Conservation (phyloP, 2,888 invertebrate genomes). For the Amiota minor region DNA sequence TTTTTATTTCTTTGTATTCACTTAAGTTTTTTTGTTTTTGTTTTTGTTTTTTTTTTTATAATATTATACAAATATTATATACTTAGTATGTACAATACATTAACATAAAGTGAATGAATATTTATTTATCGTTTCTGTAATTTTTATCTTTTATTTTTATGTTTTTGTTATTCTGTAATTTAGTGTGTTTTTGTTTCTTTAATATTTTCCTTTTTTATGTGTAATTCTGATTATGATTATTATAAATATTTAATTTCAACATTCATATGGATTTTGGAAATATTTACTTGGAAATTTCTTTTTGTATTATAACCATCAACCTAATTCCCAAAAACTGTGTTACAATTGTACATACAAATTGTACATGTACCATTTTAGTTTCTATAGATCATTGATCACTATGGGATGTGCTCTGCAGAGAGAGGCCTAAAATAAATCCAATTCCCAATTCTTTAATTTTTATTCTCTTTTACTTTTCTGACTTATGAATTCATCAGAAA, state of each 20-base stretch:
- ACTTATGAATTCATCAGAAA: too few species aligned
- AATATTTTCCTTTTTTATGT: background rate
- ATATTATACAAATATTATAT: slow-evolving; percentile 48
- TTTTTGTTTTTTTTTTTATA: slow-evolving; percentile 48
- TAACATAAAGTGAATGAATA: slow-evolving; percentile 55
- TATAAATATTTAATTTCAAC: too few species aligned
- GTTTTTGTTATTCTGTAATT: background rate
- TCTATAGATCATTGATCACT: background rate
- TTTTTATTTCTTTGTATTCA: slow-evolving; percentile 30
- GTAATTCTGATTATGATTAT: too few species aligned
- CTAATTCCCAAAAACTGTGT: too few species aligned
- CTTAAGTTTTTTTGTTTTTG: slow-evolving; percentile 27
- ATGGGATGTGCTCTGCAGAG: too few species aligned
- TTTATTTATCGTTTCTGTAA: slow-evolving; percentile 37
- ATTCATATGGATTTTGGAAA: too few species aligned
- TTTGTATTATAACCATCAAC: too few species aligned
- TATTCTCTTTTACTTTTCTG: too few species aligned
- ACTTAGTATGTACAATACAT: slow-evolving; percentile 51
- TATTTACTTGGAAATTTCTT: too few species aligned
- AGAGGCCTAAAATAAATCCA: too few species aligned
- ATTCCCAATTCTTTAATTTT: too few species aligned
- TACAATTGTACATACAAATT: background rate
- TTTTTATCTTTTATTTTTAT: slow-evolving; percentile 35
- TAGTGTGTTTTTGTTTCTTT: background rate
- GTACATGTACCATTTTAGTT: background rate